Base-by-base conservation (phyloP, 2,888 invertebrate species). In the Chelonus formosanus region DNA sequence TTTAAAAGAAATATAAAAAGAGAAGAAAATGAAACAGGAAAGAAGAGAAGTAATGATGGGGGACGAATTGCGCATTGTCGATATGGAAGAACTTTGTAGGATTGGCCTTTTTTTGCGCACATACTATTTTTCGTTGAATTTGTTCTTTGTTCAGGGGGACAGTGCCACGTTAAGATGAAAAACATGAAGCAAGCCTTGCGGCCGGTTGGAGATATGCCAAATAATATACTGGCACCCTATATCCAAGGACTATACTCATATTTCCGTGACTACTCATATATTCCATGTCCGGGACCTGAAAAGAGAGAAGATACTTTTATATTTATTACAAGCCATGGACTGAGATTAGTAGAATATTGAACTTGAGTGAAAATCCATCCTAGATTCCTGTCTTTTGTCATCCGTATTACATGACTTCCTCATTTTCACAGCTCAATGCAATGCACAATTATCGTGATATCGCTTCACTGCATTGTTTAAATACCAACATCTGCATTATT, bases 201-300 rank as follows among this genome's bases (percentile, higher is more conserved):
- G 80, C 78, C 76, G 78, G 76, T 78, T 83, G 83, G 83, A 83
- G 74, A 73, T 70, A 73, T 79, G 83, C 83, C 83, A 83, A 80
- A 83, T 83, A 82, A 83, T 82, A 82, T 82, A 80, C 81, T 73
- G 76, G 78, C 78, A 74, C 75, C 78, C 80, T 76, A 75, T 76
- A 75, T 73, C 71, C 71, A 44, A 62, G 63, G 61, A 67, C 70
- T 71, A 70, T 68, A 63, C 60, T 66, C 65, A 53, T 55, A 67
- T 66, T 63, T 68, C 65, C 56, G 62, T 63, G 47, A 52, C 57
- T 64, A 63, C 60, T 35, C 59, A 55, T 61, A 55, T 59, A 63
- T 55, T 55, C 60, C 66, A 56, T 55, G 58, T 63, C 63, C 53
- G 54, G 44, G 52, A 65, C 58, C 62, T 47, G 59, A 53, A 47